These are phyloP conservation scores for Drosophila albomicans DNA, from an alignment of 1,140 invertebrate species.

Conservation along the genomic window DNA sequence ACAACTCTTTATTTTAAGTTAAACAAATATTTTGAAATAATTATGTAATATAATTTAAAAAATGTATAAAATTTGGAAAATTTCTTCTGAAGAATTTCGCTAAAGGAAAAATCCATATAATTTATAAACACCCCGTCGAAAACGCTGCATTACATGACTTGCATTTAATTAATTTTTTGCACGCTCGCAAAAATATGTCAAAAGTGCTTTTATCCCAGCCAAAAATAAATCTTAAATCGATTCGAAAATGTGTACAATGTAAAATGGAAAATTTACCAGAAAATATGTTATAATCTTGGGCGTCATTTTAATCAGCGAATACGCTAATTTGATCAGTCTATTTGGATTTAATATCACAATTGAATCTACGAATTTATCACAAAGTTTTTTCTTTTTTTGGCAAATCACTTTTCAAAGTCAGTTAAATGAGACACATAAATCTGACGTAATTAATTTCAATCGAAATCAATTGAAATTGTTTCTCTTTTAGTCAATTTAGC, in stretches of 20 bases:
- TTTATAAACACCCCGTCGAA: too few species aligned
- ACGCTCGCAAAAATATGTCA: not conserved
- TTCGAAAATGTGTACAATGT: not conserved
- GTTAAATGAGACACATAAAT: conserved; percentile 37
- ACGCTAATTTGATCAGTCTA: conserved; percentile 67
- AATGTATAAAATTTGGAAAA: too few species aligned
- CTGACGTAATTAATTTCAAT: conserved; percentile 67
- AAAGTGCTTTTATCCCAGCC: not conserved
- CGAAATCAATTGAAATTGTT: conserved; percentile 59
- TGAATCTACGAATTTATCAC: conserved; percentile 53
- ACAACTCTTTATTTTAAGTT: too few species aligned
- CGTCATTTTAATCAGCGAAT: conserved; percentile 63
- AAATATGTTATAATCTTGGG: conserved; percentile 80
- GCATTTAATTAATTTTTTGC: too few species aligned
- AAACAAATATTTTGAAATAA: too few species aligned
- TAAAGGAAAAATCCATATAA: too few species aligned
- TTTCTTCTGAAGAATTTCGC: too few species aligned
- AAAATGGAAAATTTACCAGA: conserved; percentile 64
- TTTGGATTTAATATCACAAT: conserved; percentile 49
- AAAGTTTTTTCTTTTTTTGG: conserved; percentile 33
- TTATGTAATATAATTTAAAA: too few species aligned
- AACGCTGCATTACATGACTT: too few species aligned
- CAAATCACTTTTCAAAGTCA: conserved; percentile 43
- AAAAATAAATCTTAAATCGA: not conserved
- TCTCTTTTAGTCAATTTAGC: conserved; percentile 14